These are phyloP conservation scores for Aratinga solstitialis DNA, from an alignment of 2,797 vertebrate genomes.

Conservation along the genomic window DNA sequence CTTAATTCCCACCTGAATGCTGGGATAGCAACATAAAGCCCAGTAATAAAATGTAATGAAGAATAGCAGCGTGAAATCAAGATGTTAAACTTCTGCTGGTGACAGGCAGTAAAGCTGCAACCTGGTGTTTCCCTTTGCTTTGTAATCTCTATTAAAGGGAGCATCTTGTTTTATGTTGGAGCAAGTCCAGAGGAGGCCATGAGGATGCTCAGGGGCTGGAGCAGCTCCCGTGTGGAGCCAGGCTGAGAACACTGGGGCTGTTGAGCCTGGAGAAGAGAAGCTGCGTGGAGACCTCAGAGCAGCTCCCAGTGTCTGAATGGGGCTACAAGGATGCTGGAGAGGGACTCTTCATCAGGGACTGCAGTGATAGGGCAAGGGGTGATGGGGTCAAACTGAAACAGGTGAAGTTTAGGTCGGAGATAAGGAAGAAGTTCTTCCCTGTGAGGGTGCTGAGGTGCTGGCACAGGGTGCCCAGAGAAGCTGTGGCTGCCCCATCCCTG, in stretches of 20 bases:
- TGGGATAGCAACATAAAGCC: neutral
- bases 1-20: neutral
- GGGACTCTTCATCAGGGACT: no score
- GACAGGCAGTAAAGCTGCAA: constrained; percentile 37
- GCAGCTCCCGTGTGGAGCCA: neutral
- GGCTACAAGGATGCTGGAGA: no score
- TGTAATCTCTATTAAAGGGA: neutral
- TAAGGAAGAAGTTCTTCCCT: no score
- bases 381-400: no score
- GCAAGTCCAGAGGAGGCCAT: neutral
- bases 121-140: neutral
- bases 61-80: constrained; percentile 51
- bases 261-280: neutral
- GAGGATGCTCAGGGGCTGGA: neutral
- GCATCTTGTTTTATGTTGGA: neutral
- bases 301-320: no score
- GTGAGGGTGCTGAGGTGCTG: no score
- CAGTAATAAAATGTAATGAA: constrained; percentile 28
- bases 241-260: neutral
- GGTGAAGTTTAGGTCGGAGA: no score
- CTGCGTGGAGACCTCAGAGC: no score
- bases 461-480: no score
- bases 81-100: constrained; percentile 44
- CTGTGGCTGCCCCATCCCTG: no score
- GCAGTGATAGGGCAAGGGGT: no score